Evolutionary conservation across 2,888 invertebrate species (phyloP), one percentile per base, ranked within the genome.

Genomic region (Acrobasis repandana): DNA sequence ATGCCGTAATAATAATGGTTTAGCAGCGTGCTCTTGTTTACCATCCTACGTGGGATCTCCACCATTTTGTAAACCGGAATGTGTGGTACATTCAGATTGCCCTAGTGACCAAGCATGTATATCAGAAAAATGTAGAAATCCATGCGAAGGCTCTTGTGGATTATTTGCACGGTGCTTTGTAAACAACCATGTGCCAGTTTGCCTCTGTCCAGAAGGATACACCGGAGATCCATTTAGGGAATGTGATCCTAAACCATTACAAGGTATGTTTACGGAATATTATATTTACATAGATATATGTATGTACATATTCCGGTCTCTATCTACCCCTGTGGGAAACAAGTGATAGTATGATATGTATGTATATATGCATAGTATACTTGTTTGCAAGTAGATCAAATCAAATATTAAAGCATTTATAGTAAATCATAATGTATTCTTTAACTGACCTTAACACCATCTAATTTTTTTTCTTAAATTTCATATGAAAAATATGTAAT

Each of bases 191-290:
- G 91, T 94, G 62, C 95, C 96, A 2, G 93, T 95, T n/a, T 96
- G 96, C 73, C 93, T 94, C 60, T 96, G 96, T 74, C 90, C 94
- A 46, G 92, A 93, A 56, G 94, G 93, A 38, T 95, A 93, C 74
- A 93, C 94, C 49, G 96, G 96, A 56, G 94, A 94, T 84, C 95
- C 96, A n/a, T 96, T 96, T 76, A 93, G 93, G 11, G 93, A 94
- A 72, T 95, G 95, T 69, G 75, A 87, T 64, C 85, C 80, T n/a
- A 85, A 92, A 74, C 93, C 93, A 72, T 82, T 93, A 83, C 82
- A 90, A 81, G 88, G 91, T 91, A 78, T 4, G 36, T 36, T 16
- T 11, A 36, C 8, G 8, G 9, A 46, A 14, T 9, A 14, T 56
- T 9, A 57, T 15, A 47, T 20, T n/a, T n/a, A n/a, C n/a, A n/a